Evolutionary conservation across 1,140 invertebrate genomes (phyloP), one percentile per base, ranked within the genome.

Genomic region (Drosophila kepulauana): DNA sequence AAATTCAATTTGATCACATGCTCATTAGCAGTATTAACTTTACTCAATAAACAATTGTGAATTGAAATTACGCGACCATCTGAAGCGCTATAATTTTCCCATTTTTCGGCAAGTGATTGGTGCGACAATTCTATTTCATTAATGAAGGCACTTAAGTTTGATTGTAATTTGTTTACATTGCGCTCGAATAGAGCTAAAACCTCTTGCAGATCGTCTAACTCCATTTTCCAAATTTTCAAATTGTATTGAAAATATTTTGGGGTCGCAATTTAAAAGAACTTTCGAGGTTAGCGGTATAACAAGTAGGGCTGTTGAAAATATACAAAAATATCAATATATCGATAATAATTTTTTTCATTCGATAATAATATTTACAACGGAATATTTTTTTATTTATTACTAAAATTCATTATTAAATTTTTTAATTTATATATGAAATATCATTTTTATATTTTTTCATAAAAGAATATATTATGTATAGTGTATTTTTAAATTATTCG

Each of bases 131-230:
- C n/a, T 1, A 73, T 57, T 25, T 84, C 45, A 0, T 33, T 16
- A 45, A 75, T 63, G 41, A 75, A 81, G 1, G 49, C 45, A 5
- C 0, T n/a, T 1, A 87, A 6, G 11, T 70, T 89, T 10, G 13
- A 6, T n/a, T 73, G 30, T 7, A 87, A 35, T 58, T 84, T 80
- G 1, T 51, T 25, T 3, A 84, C 30, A 51, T 88, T 88, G 10
- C 45, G 25, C 2, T 69, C 46, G 25, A 71, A 82, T 5, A 82
- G 33, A 16, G 56, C 41, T 10, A 69, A 54, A 1, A 87, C 25
- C 3, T 30, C 49, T 1, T 8, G n/a, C 11, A 88, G 15, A 59
- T 65, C 76, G 0, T 70, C 48, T 15, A 87, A 58, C 41, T 79
- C 54, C 52, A 86, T 61, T 48, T 35, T 48, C 1, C 1, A 4